Base-by-base conservation (phyloP, 2,797 vertebrate genomes). In the Myotis pilosus region DNA sequence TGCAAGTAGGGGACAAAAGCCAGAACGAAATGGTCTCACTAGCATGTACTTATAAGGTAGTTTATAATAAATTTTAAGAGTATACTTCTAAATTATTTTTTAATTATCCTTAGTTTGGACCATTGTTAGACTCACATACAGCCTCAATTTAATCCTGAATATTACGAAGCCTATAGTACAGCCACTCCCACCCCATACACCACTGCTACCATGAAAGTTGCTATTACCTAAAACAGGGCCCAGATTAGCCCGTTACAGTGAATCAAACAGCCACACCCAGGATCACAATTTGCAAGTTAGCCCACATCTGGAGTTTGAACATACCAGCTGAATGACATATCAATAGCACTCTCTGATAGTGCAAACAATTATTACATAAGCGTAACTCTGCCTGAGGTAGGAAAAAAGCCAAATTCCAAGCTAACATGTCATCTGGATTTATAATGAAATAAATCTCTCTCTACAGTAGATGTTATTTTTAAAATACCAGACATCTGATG, bases 401-500 rank as follows among this genome's bases (percentile, higher is more conserved):
- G 23, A 44, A 36, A 60, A 60, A 88, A 92, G 36, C 33, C 57
- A 83, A 87, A 93, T 76, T 49, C 72, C 81, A 19, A 53, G 78
- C 53, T 92, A 91, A 81, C 36, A 89, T 76, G 85, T 75, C 62
- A 74, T 69, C 38, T 41, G 47, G 36, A 93, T 75, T 76, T 81
- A 66, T 53, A 92, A 84, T 68, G 9, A 17, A 92, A 89, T 81
- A 87, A 89, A 68, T 68, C 33, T 92, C 80, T 64, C 72, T 92
- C 57, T 51, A 89, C 36, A 69, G 49, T 66, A 84, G 57, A 79
- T 68, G 60, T 15, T 55, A 64, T 69, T 94, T 93, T 53, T n/a
- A 55, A 93, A 89, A 91, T 47, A 66, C 23, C 80, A 82, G 57
- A 87, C 8, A 86, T 88, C 38, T 36, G 6, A 81, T 86, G 79